Conservation (phyloP, 2,113 vertebrate species). For the Leptosomus discolor region DNA sequence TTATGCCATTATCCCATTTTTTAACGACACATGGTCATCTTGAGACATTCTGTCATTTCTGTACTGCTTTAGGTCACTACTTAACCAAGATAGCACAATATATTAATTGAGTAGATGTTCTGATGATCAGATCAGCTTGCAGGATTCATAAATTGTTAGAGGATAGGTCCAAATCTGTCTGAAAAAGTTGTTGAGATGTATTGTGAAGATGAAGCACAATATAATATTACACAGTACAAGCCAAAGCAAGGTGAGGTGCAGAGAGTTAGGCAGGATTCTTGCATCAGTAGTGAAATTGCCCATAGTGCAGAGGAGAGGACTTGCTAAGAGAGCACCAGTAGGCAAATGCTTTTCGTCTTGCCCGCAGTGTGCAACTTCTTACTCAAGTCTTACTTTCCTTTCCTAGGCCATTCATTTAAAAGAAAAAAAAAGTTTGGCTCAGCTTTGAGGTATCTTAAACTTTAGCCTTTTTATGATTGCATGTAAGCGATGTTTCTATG, state of each 20-base stretch:
- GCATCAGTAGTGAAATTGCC: neutral
- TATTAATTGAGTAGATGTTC: neutral
- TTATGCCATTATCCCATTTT: neutral
- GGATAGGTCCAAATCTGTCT: neutral
- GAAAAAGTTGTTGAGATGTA: neutral
- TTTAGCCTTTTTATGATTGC: neutral
- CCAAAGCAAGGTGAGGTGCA: neutral
- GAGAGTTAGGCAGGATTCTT: neutral
- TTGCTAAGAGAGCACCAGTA: neutral
- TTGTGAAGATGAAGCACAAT: neutral
- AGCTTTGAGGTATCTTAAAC: neutral
- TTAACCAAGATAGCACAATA: neutral
- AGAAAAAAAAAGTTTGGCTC: neutral
- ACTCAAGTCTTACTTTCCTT: neutral
- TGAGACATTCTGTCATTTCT: neutral
- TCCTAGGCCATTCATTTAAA: neutral
- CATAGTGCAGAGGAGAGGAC: neutral
- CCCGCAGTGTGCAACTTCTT: neutral
- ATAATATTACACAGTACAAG: neutral
- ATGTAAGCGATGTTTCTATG: neutral
- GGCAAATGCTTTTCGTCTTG: neutral
- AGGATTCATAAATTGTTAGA: neutral
- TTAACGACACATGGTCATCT: neutral
- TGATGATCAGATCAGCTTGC: neutral
- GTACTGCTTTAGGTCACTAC: neutral